A percentile compares a stretch with the other conserved stretches of the same genome.
phyloP scores from a whole-genome alignment of 2,113 vertebrate species.

The Alethe diademata region DNA sequence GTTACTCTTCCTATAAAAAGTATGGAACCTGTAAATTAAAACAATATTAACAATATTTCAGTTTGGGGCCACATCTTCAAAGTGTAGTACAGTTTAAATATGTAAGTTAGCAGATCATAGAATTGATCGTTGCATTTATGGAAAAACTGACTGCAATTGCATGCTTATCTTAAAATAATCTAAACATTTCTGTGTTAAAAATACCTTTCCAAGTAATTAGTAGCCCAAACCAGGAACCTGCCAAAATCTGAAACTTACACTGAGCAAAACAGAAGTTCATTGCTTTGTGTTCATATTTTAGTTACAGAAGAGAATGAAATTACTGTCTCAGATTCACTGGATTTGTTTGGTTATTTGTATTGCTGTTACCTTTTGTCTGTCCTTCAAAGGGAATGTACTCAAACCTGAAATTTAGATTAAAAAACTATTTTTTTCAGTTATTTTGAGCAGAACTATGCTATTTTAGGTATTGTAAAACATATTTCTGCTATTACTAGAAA shows the following conservation, averaged over 20 bases:
- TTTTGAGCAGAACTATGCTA: background rate
- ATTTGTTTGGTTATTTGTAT: background rate
- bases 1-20: slow-evolving; percentile 86
- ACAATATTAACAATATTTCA: background rate
- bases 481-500: background rate
- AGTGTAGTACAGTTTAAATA: background rate
- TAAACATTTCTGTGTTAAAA: background rate
- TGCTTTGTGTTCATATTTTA: background rate
- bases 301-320: background rate
- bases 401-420: background rate
- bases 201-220: background rate
- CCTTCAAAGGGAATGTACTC: background rate
- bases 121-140: background rate
- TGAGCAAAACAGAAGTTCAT: background rate
- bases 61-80: background rate
- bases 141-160: background rate
- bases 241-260: background rate
- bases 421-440: background rate
- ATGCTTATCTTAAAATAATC: background rate
- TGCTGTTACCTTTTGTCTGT: background rate
- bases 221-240: background rate
- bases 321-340: background rate
- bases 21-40: slow-evolving; percentile 80
- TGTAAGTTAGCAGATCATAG: background rate
- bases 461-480: background rate